Conservation (phyloP, 1,140 invertebrate species). For the Heliconius nattereri region DNA sequence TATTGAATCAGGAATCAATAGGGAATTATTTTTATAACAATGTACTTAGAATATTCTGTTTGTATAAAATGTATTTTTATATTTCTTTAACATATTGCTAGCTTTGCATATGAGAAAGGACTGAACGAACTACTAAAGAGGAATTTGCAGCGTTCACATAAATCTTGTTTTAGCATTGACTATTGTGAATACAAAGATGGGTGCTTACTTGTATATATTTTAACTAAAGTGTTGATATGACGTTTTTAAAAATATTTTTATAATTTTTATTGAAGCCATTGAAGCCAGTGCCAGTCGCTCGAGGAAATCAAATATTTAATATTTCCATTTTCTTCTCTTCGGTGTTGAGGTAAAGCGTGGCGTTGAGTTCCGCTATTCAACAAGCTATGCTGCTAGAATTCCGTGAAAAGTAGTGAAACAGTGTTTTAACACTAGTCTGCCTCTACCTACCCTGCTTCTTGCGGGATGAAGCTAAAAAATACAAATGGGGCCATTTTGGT, state of each 20-base stretch:
- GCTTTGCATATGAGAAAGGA: neutral
- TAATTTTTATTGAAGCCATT: neutral
- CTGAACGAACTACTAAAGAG: neutral
- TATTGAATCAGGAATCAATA: no score
- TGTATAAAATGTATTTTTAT: neutral
- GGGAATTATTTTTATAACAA: neutral
- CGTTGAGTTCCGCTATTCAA: no score
- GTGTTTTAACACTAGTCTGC: no score
- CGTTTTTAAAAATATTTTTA: neutral
- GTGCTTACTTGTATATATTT: neutral
- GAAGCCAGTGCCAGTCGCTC: neutral
- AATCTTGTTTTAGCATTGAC: conserved; percentile 2
- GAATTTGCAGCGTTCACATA: conserved; percentile 8
- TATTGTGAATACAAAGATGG: conserved; percentile 1
- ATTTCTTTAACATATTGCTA: neutral
- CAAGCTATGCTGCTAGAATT: no score
- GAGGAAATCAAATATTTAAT: neutral
- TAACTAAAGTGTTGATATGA: neutral
- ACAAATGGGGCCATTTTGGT: no score
- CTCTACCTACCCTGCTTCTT: no score
- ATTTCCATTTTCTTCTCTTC: neutral
- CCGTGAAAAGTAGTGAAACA: no score
- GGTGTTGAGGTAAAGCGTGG: no score
- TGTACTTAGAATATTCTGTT: neutral
- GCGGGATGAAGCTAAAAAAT: no score